A percentile compares a stretch with the other conserved stretches of the same genome.
Evolutionary conservation across 2,888 invertebrate genomes (phyloP).

Genomic region (Philaethria dido): DNA sequence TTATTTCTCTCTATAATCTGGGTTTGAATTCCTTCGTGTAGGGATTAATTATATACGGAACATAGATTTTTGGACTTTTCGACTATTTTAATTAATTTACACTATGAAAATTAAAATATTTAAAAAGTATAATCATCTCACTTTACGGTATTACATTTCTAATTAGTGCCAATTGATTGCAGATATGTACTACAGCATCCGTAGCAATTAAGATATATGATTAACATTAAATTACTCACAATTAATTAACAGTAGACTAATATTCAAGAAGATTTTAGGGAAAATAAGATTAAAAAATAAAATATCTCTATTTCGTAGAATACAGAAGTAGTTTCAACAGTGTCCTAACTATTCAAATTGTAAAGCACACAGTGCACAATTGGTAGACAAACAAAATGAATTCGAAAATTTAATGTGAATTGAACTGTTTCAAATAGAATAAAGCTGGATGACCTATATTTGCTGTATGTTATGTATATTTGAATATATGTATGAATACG

Average conservation of each 20-base stretch:
- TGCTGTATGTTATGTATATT: background rate
- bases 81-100: too few relatives aligned
- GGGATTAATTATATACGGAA: too few relatives aligned
- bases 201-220: background rate
- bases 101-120: too few relatives aligned
- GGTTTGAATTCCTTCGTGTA: too few relatives aligned
- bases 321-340: constrained; percentile 43
- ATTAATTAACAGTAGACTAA: background rate
- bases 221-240: background rate
- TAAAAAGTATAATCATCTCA: background rate
- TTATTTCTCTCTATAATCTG: too few relatives aligned
- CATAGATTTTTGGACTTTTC: too few relatives aligned
- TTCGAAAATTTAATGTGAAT: constrained; percentile 54
- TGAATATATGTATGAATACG: background rate
- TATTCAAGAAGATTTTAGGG: background rate
- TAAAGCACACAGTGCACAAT: constrained; percentile 59
- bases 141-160: background rate
- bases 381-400: constrained; percentile 58
- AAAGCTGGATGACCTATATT: constrained; percentile 1
- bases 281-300: background rate
- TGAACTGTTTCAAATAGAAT: constrained; percentile 55
- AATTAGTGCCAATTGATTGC: background rate
- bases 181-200: background rate
- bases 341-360: constrained; percentile 61
- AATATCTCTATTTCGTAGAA: constrained; percentile 2